Base-by-base conservation (phyloP, 2,113 vertebrate genomes). In the Myotis brandtii region DNA sequence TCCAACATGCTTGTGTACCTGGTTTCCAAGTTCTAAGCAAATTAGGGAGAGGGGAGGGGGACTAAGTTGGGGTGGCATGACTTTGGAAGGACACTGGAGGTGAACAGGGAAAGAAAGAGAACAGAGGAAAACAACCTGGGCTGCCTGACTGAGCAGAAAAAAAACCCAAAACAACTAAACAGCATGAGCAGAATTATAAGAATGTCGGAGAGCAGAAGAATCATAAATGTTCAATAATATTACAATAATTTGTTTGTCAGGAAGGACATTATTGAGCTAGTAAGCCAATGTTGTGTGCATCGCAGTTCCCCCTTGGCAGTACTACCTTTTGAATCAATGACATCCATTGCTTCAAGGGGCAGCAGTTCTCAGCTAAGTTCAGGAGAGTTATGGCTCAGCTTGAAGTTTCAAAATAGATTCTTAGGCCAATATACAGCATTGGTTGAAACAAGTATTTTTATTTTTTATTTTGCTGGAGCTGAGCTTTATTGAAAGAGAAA, bases 401-500 rank as follows among this genome's bases (percentile, higher is more conserved):
- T 89, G 0, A 89, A 64, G 23, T 83, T 83, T 92, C 62, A 95
- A 92, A 82, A 85, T 0, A 87, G 48, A 88, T 25, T 50, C 86
- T 56, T 79, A 79, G 67, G 25, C 13, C 62, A 89, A 43, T 56
- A 59, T 32, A 18, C 34, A 1, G 7, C 21, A 30, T 40, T 32
- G 10, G n/a, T 72, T 77, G 59, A 89, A 84, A 62, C 5, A 77
- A 82, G 11, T 14, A 34, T 34, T 48, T 80, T 84, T 76, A 37
- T 56, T 75, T 85, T 52, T 52, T 13, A 9, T 56, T 48, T 88
- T 76, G 21, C n/a, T 70, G 6, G 13, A 89, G 27, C 13, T 86
- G 23, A n/a, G 16, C 30, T 95, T 92, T 81, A 40, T 20, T 93
- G 50, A 70, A 89, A 54, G 62, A 89, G 9, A 91, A 97, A 81